Evolutionary conservation across 2,888 invertebrate species (phyloP).

Genomic region (Apamea sordens): DNA sequence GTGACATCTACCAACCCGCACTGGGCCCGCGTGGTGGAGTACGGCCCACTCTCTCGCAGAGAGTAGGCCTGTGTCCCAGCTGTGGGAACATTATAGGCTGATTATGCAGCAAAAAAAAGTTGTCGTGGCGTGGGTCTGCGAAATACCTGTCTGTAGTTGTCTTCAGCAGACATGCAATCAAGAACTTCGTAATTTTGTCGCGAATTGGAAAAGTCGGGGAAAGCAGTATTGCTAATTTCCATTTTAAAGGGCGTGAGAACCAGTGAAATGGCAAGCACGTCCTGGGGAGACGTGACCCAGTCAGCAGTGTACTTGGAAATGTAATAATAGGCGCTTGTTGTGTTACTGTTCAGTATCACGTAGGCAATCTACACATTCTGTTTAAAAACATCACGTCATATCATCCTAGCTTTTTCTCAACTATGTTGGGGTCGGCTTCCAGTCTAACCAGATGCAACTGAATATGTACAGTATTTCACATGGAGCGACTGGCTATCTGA

Average conservation of each 20-base stretch:
- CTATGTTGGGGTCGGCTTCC: too few species aligned
- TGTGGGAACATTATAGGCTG: too few species aligned
- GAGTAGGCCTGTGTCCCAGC: too few species aligned
- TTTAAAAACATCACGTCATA: neutral
- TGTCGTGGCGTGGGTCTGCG: too few species aligned
- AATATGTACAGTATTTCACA: neutral
- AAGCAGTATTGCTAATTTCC: slow-evolving; percentile 23
- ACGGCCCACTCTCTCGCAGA: too few species aligned
- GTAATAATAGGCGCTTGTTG: neutral
- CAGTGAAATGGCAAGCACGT: slow-evolving; percentile 19
- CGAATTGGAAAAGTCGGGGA: neutral
- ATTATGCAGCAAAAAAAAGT: neutral
- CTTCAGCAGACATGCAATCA: neutral
- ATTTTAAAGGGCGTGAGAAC: neutral
- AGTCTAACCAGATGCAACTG: too few species aligned
- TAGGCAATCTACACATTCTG: slow-evolving; percentile 10
- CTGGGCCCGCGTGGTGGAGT: too few species aligned
- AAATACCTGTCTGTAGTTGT: neutral
- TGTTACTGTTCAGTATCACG: neutral
- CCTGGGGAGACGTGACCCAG: slow-evolving; percentile 1
- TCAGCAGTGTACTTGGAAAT: neutral
- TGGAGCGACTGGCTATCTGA: neutral
- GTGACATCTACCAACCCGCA: too few species aligned
- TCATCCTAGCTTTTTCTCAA: too few species aligned
- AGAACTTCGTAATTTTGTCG: neutral